These are phyloP conservation scores for Helicoverpa zea DNA, from an alignment of 1,140 invertebrate species.

Conservation along the genomic window DNA sequence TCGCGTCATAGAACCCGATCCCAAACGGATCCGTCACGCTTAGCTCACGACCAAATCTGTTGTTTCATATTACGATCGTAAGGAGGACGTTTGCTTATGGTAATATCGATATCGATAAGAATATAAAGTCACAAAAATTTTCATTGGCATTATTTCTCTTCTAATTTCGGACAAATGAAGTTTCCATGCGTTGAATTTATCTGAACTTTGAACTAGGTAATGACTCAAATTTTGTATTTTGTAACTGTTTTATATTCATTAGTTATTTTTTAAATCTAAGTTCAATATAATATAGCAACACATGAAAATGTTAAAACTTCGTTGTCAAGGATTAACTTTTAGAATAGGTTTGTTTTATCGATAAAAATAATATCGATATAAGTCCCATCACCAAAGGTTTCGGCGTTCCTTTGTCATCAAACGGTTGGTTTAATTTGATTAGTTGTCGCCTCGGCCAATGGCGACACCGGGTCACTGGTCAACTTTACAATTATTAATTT, in stretches of 20 bases:
- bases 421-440: constrained; percentile 78
- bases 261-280: no score
- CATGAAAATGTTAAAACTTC: no score
- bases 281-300: no score
- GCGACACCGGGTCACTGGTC: constrained; percentile 71
- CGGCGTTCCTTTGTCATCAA: constrained; percentile 62
- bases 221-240: no score
- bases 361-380: not conserved
- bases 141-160: not conserved
- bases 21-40: constrained; percentile 75
- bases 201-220: no score
- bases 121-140: no score
- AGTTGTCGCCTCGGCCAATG: constrained; percentile 66
- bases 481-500: constrained; percentile 79
- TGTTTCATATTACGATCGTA: constrained; percentile 59
- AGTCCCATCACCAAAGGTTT: constrained; percentile 55
- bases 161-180: no score
- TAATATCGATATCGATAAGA: constrained; percentile 44
- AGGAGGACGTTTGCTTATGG: not conserved
- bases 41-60: constrained; percentile 62
- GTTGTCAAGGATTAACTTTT: no score
- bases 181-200: no score
- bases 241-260: no score
- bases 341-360: not conserved
- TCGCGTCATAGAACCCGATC: constrained; percentile 56